These are phyloP conservation scores for Melanerpes formicivorus DNA, from an alignment of 2,113 vertebrate species.

Conservation along the genomic window DNA sequence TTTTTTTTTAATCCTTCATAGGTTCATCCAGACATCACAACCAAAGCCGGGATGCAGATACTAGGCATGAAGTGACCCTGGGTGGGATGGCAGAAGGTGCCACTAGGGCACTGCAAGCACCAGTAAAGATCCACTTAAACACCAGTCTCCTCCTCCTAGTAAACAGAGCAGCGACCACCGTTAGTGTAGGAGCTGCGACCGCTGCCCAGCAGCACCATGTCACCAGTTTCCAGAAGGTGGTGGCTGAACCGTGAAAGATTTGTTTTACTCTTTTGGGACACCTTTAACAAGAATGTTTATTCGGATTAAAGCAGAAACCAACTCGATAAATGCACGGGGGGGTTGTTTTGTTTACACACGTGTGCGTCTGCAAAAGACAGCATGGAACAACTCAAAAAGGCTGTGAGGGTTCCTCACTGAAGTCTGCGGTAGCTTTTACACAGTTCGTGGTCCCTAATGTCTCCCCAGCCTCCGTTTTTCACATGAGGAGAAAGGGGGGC, in stretches of 20 bases:
- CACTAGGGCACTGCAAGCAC: conserved; percentile 18
- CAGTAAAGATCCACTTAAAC: conserved; percentile 51
- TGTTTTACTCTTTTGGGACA: conserved; percentile 60
- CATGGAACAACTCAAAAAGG: conserved; percentile 53
- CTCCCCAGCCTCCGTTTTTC: conserved; percentile 98
- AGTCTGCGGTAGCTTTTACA: conserved; percentile 97
- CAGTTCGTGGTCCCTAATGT: conserved; percentile 98
- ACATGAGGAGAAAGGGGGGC: conserved; percentile 91
- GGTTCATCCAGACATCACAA: conserved; percentile 53
- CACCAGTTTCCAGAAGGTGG: background rate
- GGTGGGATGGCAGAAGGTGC: background rate
- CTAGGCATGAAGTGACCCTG: background rate
- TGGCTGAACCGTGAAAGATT: conserved; percentile 54
- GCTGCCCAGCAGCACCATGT: background rate
- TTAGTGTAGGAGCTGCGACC: background rate
- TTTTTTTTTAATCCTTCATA: conserved; percentile 49
- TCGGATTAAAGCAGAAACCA: conserved; percentile 80
- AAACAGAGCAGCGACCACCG: background rate
- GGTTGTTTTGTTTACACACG: conserved; percentile 28
- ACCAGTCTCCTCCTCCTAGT: background rate
- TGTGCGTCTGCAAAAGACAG: conserved; percentile 42
- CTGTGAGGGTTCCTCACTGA: conserved; percentile 81
- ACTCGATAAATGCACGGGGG: conserved; percentile 59
- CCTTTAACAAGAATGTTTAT: conserved; percentile 68
- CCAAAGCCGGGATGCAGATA: conserved; percentile 4